Conservation (phyloP, 2,888 invertebrate species). For the Rhagonycha fulva region DNA sequence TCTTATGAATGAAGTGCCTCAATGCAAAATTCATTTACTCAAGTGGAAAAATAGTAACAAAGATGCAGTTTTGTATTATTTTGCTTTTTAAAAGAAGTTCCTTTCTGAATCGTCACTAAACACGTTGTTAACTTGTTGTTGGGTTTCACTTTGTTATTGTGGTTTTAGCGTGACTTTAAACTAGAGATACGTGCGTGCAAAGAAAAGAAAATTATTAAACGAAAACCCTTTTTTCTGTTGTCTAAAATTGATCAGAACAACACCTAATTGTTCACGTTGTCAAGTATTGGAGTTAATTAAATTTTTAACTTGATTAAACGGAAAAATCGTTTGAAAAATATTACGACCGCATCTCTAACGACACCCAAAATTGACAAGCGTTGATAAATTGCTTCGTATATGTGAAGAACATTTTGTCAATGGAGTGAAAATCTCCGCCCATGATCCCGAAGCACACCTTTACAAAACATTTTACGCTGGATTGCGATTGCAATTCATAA, state of each 20-base stretch:
- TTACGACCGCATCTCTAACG: slow-evolving; percentile 17
- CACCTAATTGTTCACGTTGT: background rate
- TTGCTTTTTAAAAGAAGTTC: slow-evolving; percentile 22
- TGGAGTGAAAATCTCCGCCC: slow-evolving; percentile 25
- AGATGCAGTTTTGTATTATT: slow-evolving; percentile 19
- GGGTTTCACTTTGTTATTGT: slow-evolving; percentile 10
- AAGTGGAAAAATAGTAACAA: slow-evolving; percentile 32
- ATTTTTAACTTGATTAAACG: background rate
- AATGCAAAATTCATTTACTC: slow-evolving; percentile 34
- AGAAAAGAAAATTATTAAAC: background rate
- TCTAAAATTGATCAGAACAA: background rate
- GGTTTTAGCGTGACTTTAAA: background rate
- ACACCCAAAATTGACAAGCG: slow-evolving; percentile 19
- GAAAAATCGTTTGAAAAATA: background rate
- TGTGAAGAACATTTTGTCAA: slow-evolving; percentile 30
- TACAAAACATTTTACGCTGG: slow-evolving; percentile 26
- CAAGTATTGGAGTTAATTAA: background rate
- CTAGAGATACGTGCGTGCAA: slow-evolving; percentile 12
- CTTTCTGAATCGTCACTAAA: slow-evolving; percentile 27
- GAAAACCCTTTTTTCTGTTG: background rate
- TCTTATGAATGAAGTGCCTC: slow-evolving; percentile 29
- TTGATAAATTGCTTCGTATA: slow-evolving; percentile 28
- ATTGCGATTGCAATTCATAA: slow-evolving; percentile 27
- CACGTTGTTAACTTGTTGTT: slow-evolving; percentile 30
- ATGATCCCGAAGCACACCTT: slow-evolving; percentile 24